These are phyloP conservation scores for Hippocampus mohnikei DNA, from an alignment of 2,113 vertebrate species.

Conservation along the genomic window DNA sequence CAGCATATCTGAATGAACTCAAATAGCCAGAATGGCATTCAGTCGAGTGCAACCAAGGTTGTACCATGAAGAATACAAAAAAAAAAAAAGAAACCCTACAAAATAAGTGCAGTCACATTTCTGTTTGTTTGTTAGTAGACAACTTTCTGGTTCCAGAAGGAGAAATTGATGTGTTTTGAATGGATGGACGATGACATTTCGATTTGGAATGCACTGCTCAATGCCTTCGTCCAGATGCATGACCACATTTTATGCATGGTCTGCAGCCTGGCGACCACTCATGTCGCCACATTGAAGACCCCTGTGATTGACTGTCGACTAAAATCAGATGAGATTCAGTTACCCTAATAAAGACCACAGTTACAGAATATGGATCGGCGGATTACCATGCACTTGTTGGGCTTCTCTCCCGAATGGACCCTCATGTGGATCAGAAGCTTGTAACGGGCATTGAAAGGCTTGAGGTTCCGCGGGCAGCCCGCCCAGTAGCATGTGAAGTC, in stretches of 20 bases:
- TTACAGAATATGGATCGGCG: not conserved
- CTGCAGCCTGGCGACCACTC: not conserved
- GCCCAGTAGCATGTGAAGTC: constrained; percentile 95
- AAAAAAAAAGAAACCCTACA: too few relatives aligned
- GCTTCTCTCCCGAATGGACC: constrained; percentile 96
- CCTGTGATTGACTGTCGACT: not conserved
- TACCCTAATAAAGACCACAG: not conserved
- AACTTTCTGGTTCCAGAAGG: not conserved
- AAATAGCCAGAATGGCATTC: not conserved
- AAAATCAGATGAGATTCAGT: not conserved
- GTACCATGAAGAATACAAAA: not conserved
- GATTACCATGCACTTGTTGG: constrained; percentile 93
- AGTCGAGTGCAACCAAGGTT: not conserved
- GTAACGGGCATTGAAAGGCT: constrained; percentile 95
- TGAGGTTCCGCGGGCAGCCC: constrained; percentile 84
- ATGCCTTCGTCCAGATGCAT: too few relatives aligned
- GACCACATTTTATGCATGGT: too few relatives aligned
- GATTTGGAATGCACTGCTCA: not conserved
- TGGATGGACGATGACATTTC: not conserved
- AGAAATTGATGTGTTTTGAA: not conserved
- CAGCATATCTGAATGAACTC: constrained; percentile 1
- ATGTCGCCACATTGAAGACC: not conserved
- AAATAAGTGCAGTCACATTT: not conserved
- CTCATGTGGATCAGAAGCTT: constrained; percentile 98
- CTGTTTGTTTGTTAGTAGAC: not conserved